These are phyloP conservation scores for Cladopsammia gracilis DNA, from an alignment of 64 coral and sea anemone species.

Conservation along the genomic window DNA sequence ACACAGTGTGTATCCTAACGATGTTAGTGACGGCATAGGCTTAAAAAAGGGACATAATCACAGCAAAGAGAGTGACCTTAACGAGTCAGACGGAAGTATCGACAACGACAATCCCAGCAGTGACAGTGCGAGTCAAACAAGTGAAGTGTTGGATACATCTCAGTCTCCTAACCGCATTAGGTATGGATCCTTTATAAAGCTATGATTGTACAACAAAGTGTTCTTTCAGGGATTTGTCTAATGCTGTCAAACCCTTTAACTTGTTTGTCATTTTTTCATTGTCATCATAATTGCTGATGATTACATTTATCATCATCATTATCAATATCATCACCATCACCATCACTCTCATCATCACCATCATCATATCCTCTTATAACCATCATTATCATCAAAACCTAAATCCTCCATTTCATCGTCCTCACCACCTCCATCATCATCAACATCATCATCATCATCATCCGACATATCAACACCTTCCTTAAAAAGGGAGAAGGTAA, in stretches of 20 bases:
- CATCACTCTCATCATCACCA: too few relatives aligned
- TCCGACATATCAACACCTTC: too few relatives aligned
- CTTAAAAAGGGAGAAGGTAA: too few relatives aligned
- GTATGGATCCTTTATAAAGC: slow-evolving; percentile 72
- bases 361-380: too few relatives aligned
- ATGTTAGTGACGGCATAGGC: background rate
- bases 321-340: too few relatives aligned
- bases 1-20: slow-evolving; percentile 20
- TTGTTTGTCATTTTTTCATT: background rate
- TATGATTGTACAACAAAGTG: background rate
- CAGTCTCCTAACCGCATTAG: slow-evolving; percentile 53
- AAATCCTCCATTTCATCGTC: too few relatives aligned
- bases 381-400: too few relatives aligned
- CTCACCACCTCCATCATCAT: too few relatives aligned
- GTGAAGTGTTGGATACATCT: slow-evolving; percentile 66
- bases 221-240: background rate
- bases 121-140: slow-evolving; percentile 86
- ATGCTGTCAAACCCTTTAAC: background rate
- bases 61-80: slow-evolving; percentile 52
- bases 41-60: slow-evolving; percentile 11
- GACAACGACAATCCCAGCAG: slow-evolving; percentile 95
- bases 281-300: too few relatives aligned
- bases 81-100: slow-evolving; percentile 87
- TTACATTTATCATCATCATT: too few relatives aligned
- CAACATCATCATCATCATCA: too few relatives aligned